A percentile compares a stretch with the other conserved stretches of the same genome.
phyloP scores from a whole-genome alignment of 2,797 vertebrate genomes.

The Notoglanidium macrostoma region DNA sequence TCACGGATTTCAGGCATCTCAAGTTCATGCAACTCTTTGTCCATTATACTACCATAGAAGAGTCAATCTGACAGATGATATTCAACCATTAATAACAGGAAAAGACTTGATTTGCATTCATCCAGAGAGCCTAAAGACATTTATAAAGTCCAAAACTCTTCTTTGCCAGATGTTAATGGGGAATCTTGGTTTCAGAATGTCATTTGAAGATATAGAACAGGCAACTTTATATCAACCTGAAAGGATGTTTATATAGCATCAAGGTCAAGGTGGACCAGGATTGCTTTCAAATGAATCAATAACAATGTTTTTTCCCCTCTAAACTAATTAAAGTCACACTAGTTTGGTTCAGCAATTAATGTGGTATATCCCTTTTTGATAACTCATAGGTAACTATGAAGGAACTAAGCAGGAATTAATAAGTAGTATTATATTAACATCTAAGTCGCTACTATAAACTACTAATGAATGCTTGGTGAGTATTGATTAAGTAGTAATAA shows the following conservation, averaged over 20 bases:
- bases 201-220: neutral
- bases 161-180: constrained; percentile 3
- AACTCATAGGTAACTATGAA: neutral
- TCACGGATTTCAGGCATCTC: neutral
- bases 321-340: neutral
- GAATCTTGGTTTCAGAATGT: neutral
- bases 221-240: neutral
- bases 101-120: neutral
- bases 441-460: neutral
- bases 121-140: neutral
- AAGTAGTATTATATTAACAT: neutral
- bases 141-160: neutral
- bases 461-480: neutral
- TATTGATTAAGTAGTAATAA: neutral
- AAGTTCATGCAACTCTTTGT: neutral
- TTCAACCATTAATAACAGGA: neutral
- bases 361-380: neutral
- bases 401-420: neutral
- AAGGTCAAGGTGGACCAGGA: neutral
- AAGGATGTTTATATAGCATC: neutral
- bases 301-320: neutral
- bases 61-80: neutral
- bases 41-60: neutral
- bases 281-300: neutral
- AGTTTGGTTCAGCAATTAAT: neutral